Evolutionary conservation across 2,888 invertebrate species (phyloP), one percentile per base, ranked within the genome.

Genomic region (Dyspetes luteomarginatus): DNA sequence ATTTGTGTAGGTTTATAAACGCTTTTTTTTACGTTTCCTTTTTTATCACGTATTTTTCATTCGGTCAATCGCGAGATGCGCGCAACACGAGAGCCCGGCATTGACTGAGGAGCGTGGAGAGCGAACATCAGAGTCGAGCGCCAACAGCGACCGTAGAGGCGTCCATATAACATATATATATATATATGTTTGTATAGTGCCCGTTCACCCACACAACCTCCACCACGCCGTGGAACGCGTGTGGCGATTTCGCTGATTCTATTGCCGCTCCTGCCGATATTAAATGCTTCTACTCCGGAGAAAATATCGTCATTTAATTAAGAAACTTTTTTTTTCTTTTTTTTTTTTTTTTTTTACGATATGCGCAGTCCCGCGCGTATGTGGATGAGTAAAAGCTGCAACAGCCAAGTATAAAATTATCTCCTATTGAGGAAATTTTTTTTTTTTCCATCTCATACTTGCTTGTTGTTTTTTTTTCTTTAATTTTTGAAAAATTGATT

Each of bases 41-140:
- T 41, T 41, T 26, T 15, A 62, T 68, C 58, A 65, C 76, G 41
- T 48, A 60, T 68, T 78, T 74, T 74, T 36, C 9, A 71, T 60
- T 41, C 19, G 1, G 69, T 62, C 19, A 19, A 65, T 56, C 41
- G 17, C 77, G 83, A 84, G 65, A 75, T 79, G 79, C 62, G 75
- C 48, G 68, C 82, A 60, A 68, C 64, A 68, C 83, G 81, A 79
- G 71, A 73, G 81, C 84, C 82, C 85, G 84, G 80, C 78, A 79
- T 76, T 75, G 81, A 85, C 83, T 83, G 83, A 84, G 81, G 74
- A 69, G 62, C 72, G 68, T 71, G 62, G 36, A 28, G 48, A 36
- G 55, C 30, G 9, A n/a, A n/a, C 19, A 56, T 17, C 36, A 43
- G 64, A 82, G 74, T 36, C 24, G 45, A 55, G 56, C 64, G 62